phyloP scores from a whole-genome alignment of 2,888 invertebrate species.

The Drosophila longiperda region DNA sequence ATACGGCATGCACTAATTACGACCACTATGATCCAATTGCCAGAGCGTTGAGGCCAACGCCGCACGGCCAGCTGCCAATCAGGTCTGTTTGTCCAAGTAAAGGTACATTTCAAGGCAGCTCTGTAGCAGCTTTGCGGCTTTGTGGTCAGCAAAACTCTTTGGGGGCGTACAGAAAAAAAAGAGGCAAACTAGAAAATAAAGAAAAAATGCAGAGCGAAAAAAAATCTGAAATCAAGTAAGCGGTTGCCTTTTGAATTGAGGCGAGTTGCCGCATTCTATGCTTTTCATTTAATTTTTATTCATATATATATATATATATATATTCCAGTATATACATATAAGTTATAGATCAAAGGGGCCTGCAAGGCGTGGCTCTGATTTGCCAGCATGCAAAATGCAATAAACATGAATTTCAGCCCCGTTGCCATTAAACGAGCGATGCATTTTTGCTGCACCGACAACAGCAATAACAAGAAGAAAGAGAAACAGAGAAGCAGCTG shows the following conservation, averaged over 20 bases:
- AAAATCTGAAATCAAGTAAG: slow-evolving; percentile 57
- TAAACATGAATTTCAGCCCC: slow-evolving; percentile 64
- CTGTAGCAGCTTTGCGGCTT: slow-evolving; percentile 51
- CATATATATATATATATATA: not conserved
- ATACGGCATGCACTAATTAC: slow-evolving; percentile 55
- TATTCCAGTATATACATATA: slow-evolving; percentile 3
- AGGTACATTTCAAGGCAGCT: slow-evolving; percentile 62
- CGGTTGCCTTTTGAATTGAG: slow-evolving; percentile 40
- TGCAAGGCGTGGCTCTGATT: slow-evolving; percentile 32
- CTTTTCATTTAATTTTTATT: not conserved
- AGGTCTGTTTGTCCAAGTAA: slow-evolving; percentile 63
- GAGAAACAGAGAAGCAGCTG: not conserved
- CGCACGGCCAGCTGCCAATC: slow-evolving; percentile 62
- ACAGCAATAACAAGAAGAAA: slow-evolving; percentile 13
- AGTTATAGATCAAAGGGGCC: slow-evolving; percentile 27
- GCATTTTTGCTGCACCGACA: slow-evolving; percentile 45
- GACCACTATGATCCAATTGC: slow-evolving; percentile 35
- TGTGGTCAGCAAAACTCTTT: slow-evolving; percentile 57
- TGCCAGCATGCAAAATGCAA: slow-evolving; percentile 64
- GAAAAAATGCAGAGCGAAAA: slow-evolving; percentile 20
- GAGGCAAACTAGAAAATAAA: slow-evolving; percentile 16
- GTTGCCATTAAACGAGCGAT: slow-evolving; percentile 72
- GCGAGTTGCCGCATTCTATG: not conserved
- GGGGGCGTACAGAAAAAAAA: slow-evolving; percentile 13
- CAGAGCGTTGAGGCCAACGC: slow-evolving; percentile 48